Evolutionary conservation across 2,113 vertebrate species (phyloP), one percentile per base, ranked within the genome.

Genomic region (Gracilinanus agilis): DNA sequence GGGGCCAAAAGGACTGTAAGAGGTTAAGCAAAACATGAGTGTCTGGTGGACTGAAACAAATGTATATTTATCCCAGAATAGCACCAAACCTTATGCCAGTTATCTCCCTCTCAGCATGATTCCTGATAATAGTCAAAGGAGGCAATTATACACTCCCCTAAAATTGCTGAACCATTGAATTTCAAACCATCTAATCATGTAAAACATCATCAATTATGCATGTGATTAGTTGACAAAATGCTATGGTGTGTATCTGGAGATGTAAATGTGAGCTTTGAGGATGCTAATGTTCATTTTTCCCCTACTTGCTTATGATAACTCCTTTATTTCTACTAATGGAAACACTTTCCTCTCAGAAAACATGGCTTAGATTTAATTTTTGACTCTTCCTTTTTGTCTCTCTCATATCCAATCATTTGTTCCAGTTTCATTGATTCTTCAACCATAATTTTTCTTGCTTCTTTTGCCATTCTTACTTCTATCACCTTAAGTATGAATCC

Each of bases 161-260:
- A 83, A 83, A 83, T 83, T 83, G 67, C 67, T 83, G 67, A 83
- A 83, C 67, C n/a, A 83, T 83, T 83, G 67, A 83, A 83, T 40
- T 83, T 83, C 67, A 83, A 83, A 83, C 67, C n/a, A 83, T 83
- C 67, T 83, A 83, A 83, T 83, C 67, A 83, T 83, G 67, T 83
- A 83, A 83, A 83, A 83, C n/a, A 83, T 83, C 67, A 83, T 83
- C 67, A 83, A 83, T 83, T 83, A 83, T 83, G 34, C 67, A 83
- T 83, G n/a, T 83, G 67, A 83, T 83, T 83, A 83, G 67, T 83
- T 83, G n/a, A 40, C 67, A 83, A 83, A 83, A 83, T 83, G 67
- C n/a, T 83, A 83, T 83, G 34, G n/a, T 83, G 2, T 83, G n/a
- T 83, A 83, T 83, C 67, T 83, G 67, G 67, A 83, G 16, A 83